Evolutionary conservation across 2,888 invertebrate genomes (phyloP).

Genomic region (Scrobipalpa atriplicella): DNA sequence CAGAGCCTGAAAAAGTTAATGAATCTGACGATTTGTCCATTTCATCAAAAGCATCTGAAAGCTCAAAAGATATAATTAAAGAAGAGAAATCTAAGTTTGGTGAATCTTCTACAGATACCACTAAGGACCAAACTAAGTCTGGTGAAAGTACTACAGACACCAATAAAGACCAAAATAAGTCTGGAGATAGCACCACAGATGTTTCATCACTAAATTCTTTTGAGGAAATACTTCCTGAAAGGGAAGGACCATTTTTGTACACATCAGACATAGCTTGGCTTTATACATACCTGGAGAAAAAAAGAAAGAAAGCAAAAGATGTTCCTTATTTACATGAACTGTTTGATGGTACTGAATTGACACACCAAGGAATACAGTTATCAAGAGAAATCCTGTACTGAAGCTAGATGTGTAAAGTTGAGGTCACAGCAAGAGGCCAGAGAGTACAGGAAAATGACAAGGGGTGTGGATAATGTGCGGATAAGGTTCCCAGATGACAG

Average conservation of each 20-base stretch:
- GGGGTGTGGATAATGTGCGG: constrained; percentile 88
- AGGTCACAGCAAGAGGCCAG: constrained; percentile 89
- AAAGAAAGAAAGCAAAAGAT: constrained; percentile 63
- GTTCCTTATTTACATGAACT: constrained; percentile 86
- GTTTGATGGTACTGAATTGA: constrained; percentile 85
- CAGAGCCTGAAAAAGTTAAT: constrained; percentile 9
- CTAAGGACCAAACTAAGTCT: constrained; percentile 33
- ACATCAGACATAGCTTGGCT: constrained; percentile 86
- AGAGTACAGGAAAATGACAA: constrained; percentile 94
- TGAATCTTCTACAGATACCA: neutral
- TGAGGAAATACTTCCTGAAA: constrained; percentile 40
- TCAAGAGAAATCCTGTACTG: constrained; percentile 90
- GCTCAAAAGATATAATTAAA: neutral
- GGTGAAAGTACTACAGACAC: constrained; percentile 26
- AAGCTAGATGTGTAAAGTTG: constrained; percentile 91
- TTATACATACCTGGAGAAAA: constrained; percentile 76
- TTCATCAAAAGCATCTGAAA: neutral
- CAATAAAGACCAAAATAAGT: constrained; percentile 32
- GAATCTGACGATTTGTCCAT: neutral
- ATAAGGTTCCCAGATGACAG: constrained; percentile 90
- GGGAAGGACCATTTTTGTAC: constrained; percentile 46
- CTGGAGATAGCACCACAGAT: constrained; percentile 20
- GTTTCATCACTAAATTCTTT: neutral
- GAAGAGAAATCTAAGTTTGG: neutral
- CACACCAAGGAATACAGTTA: constrained; percentile 87